Base-by-base conservation (phyloP, 1,140 invertebrate species). In the Drosophila bocqueti region DNA sequence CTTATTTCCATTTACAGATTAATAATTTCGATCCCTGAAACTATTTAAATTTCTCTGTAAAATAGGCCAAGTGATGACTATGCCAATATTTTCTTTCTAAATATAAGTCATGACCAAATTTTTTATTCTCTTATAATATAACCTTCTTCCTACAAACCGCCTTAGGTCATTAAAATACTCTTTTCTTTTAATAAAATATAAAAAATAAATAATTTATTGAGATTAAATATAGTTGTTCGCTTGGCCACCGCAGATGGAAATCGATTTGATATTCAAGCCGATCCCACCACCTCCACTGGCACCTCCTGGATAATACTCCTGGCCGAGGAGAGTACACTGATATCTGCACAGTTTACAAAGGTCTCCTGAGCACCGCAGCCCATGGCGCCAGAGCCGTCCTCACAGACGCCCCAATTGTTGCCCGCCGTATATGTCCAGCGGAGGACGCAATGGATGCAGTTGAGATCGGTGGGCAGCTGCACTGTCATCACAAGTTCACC, bases 281-380 rank as follows among this genome's bases (percentile, higher is more conserved):
- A 4, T 11, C 64, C 65, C 8, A 9, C 36, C 18, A 74, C 84
- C 36, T 63, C 76, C n/a, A 81, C 50, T 10, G 84, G 77, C n/a
- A 83, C 15, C 46, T 89, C 77, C 18, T 78, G 40, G 21, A 78
- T 9, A 0, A 89, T 26, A 29, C 36, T 54, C 15, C 81, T 55
- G 2, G 66, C 65, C 0, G 81, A 66, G 15, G 54, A 29, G 8
- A 84, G 15, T 7, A 97, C 95, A 6, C 93, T 77, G 45, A 96
- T 94, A 85, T 96, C 96, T 0, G 95, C 94, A 79, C 96, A 96
- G 49, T 94, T 94, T 18, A 94, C 83, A 72, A 96, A 96, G 2
- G 93, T 94, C 91, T 96, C 96, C 83, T 96, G 95, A 3, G 91
- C 84, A 13, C 95, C 95, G 63, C 95, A 96, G 7, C 95, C 95